These are phyloP conservation scores for Ichneumon xanthorius DNA, from an alignment of 2,888 invertebrate genomes.

Conservation along the genomic window DNA sequence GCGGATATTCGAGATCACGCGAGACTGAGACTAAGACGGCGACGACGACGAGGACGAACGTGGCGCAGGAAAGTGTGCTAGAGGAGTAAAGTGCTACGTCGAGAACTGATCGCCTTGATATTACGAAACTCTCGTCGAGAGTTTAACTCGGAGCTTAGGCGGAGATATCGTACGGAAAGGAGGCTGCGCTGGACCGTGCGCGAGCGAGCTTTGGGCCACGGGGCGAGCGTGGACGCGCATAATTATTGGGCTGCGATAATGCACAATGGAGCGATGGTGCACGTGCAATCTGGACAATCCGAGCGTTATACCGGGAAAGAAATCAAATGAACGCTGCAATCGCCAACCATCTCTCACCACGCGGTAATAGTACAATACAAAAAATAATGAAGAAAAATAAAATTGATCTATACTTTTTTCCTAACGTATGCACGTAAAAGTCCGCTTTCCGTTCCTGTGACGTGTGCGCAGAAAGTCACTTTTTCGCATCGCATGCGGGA, in stretches of 20 bases:
- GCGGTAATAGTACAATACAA: too few relatives aligned
- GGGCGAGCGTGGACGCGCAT: background rate
- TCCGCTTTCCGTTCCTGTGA: too few relatives aligned
- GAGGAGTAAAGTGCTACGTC: constrained; percentile 28
- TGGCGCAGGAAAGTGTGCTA: constrained; percentile 23
- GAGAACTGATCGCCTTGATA: constrained; percentile 28
- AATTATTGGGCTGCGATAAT: background rate
- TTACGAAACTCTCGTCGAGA: constrained; percentile 51
- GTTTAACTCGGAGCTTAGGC: constrained; percentile 14
- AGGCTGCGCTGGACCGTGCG: background rate
- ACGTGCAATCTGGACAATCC: background rate
- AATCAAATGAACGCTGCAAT: too few relatives aligned
- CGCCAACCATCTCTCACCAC: too few relatives aligned
- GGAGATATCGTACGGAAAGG: constrained; percentile 20
- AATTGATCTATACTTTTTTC: too few relatives aligned
- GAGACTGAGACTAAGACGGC: constrained; percentile 21
- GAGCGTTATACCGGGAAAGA: background rate
- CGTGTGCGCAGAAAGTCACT: too few relatives aligned
- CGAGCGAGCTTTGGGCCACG: background rate
- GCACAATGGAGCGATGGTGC: background rate
- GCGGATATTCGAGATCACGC: constrained; percentile 66
- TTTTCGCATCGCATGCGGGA: too few relatives aligned
- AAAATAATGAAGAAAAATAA: too few relatives aligned
- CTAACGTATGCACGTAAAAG: too few relatives aligned
- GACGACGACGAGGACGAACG: constrained; percentile 24